Base-by-base conservation (phyloP, 2,888 invertebrate genomes). In the Stictocephala bisonia region DNA sequence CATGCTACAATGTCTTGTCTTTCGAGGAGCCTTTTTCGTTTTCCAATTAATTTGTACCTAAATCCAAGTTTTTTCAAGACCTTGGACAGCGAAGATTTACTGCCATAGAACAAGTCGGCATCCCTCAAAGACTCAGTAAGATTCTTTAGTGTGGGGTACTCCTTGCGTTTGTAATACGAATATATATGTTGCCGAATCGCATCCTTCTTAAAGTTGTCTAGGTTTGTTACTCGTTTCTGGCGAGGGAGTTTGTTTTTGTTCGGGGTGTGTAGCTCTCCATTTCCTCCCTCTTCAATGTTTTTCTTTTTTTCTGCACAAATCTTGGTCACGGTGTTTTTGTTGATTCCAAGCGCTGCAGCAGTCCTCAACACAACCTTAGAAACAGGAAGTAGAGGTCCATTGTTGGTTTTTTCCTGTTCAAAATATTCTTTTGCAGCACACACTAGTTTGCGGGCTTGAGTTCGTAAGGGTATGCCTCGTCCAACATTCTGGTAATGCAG, bases 341-440 rank as follows among this genome's bases (percentile, higher is more conserved):
- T 9, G 35, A 60, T 71, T 4, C 60, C 35, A 18, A 71, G 31
- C 2, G 71, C 60, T 22, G 22, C 71, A 44, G 60, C 40, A 29
- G 53, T 53, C 44, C 60, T 40, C 15, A 44, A 13, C 26, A 22
- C 31, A 22, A 71, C 60, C 20, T 71, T 22, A 2, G 26, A 13
- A 2, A 71, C 41, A 13, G 58, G 60, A 13, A 71, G 7, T 9
- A 71, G 15, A 18, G 60, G 71, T 20, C 48, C 71, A 24, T 60
- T 71, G 27, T 44, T 71, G 4, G 18, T 44, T n/a, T 58, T 60
- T 15, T 71, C 71, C 26, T 18, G 29, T 44, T 60, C 15, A 58
- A 71, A 71, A 71, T 60, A 71, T 13, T 71, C 60, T 20, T 22
- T 31, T n/a, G 60, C 27, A 18, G 48, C 27, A 50, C 29, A 27